These are phyloP conservation scores for Macrosiphum euphorbiae DNA, from an alignment of 2,888 invertebrate genomes.

Conservation along the genomic window DNA sequence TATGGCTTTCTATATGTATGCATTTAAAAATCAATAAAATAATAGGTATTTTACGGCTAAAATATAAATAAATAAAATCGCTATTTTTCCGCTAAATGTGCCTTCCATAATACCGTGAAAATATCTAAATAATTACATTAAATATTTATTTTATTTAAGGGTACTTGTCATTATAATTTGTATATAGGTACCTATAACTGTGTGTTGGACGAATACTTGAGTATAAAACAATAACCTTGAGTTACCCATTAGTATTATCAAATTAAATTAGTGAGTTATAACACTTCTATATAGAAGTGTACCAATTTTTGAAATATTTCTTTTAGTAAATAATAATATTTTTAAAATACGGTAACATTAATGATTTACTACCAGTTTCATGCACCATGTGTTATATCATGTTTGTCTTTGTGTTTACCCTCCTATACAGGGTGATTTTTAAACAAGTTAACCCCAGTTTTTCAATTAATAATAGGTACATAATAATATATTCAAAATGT, in stretches of 20 bases:
- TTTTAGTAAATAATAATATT: not conserved
- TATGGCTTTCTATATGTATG: too few species aligned
- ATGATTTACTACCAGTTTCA: not conserved
- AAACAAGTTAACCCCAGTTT: too few species aligned
- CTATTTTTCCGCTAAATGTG: not conserved
- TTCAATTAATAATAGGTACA: too few species aligned
- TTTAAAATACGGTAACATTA: not conserved
- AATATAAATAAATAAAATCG: not conserved
- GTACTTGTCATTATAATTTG: not conserved
- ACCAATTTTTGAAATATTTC: not conserved
- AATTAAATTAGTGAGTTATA: not conserved
- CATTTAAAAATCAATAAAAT: too few species aligned
- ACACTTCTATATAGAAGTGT: not conserved
- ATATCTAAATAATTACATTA: not conserved
- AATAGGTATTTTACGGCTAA: not conserved
- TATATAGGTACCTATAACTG: not conserved
- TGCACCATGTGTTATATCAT: not conserved
- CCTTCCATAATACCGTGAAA: not conserved
- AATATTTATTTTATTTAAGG: not conserved
- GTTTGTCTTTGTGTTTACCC: not conserved
- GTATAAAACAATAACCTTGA: not conserved
- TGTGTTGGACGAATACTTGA: not conserved
- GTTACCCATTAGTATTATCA: not conserved
- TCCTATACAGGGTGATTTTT: too few species aligned
- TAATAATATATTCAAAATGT: too few species aligned